Evolutionary conservation across 2,113 vertebrate genomes (phyloP).

Genomic region (Bubo blakistoni): DNA sequence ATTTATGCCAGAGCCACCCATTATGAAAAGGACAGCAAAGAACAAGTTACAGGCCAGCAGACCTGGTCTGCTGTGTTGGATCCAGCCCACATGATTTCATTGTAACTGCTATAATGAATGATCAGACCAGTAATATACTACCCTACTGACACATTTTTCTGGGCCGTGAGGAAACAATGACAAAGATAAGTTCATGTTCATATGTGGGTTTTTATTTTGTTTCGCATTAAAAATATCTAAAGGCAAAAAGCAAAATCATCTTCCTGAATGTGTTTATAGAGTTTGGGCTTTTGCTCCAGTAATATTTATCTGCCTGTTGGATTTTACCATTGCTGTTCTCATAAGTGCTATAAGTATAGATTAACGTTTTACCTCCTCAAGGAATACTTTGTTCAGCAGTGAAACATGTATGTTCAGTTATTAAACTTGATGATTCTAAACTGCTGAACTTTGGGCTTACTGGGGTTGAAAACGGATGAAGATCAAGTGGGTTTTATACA

Average conservation of each 20-base stretch:
- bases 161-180: not conserved
- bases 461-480: not conserved
- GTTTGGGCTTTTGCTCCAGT: not conserved
- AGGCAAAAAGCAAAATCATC: not conserved
- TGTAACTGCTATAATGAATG: accelerated
- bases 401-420: not conserved
- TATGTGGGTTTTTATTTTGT: not conserved
- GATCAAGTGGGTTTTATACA: not conserved
- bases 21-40: not conserved
- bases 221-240: not conserved
- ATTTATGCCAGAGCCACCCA: not conserved
- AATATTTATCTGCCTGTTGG: not conserved
- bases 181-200: not conserved
- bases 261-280: not conserved
- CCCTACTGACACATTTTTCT: not conserved
- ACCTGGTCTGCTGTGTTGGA: not conserved
- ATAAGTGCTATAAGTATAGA: not conserved
- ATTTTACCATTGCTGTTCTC: not conserved
- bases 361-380: not conserved
- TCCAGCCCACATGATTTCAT: not conserved
- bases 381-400: not conserved
- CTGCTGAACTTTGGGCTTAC: not conserved
- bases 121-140: not conserved
- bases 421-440: not conserved
- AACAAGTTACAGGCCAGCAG: not conserved